Percentiles rank a stretch among this genome's conserved stretches.
These are phyloP conservation scores for Drosophila pruinosa DNA, from an alignment of 1,140 invertebrate genomes.

Conservation along the genomic window DNA sequence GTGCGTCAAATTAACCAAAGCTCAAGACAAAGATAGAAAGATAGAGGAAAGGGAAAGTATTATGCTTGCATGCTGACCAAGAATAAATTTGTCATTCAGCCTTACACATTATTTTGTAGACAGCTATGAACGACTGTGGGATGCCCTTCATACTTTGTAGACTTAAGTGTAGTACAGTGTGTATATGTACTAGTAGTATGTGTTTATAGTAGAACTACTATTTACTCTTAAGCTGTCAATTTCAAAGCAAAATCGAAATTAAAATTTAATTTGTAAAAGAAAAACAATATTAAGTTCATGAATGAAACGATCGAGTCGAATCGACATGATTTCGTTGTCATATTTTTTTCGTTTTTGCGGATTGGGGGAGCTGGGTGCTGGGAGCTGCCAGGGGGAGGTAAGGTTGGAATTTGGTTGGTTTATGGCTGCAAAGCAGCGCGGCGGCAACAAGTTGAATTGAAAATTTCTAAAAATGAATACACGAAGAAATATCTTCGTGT, in stretches of 20 bases:
- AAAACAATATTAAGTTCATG: constrained; percentile 40
- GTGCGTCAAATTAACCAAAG: background rate
- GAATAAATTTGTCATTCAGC: background rate
- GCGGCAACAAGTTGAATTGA: constrained; percentile 79
- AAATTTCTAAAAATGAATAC: constrained; percentile 79
- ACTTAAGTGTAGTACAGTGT: too few relatives aligned
- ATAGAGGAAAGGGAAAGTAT: too few relatives aligned
- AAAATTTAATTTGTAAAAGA: constrained; percentile 2
- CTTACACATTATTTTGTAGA: too few relatives aligned
- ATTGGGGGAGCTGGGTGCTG: background rate
- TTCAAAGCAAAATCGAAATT: background rate
- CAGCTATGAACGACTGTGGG: background rate
- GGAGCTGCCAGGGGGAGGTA: background rate
- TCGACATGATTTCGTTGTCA: constrained; percentile 7
- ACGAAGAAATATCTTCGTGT: constrained; percentile 80
- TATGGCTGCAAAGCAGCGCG: constrained; percentile 52
- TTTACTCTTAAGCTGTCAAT: background rate
- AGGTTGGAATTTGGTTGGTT: constrained; percentile 39
- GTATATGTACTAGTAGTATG: too few relatives aligned
- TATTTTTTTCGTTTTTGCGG: constrained; percentile 10
- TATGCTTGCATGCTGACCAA: background rate
- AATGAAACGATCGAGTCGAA: constrained; percentile 46
- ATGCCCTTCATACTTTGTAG: too few relatives aligned
- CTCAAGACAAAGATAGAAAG: too few relatives aligned
- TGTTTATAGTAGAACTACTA: too few relatives aligned